Evolutionary conservation across 2,888 invertebrate species (phyloP), one percentile per base, ranked within the genome.

Genomic region (Apamea epomidion): DNA sequence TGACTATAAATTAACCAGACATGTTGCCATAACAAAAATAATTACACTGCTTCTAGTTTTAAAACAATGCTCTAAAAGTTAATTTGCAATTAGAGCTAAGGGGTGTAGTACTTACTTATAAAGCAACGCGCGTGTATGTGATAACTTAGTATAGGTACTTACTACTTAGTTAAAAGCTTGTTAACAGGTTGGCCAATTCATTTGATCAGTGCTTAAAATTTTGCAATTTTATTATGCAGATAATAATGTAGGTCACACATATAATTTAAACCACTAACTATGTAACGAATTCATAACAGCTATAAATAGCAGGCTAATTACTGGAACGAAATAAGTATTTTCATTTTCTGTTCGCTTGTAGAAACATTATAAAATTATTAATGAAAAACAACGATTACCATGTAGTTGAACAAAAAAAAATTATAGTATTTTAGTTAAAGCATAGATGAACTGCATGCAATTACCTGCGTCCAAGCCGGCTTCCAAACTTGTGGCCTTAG

Each of bases 401-500:
- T 37, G 1, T 32, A 32, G n/a, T 2, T 1, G 10, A 1, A 32
- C 6, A 73, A 42, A 42, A 65, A 6, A 1, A 4, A 37, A 58
- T 14, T 48, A 48, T 48, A 16, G 16, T 16, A 16, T 16, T 48
- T 16, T 42, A 42, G 21, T 0, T 42, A 18, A 0, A 64, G 62
- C 51, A 45, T 62, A 51, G 2, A 37, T 37, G 72, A 73, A 82
- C 29, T 72, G 37, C 62, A 74, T 71, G 37, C 51, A 51, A 76
- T 68, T 82, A 80, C 85, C 85, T 87, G 60, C 65, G 72, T 60
- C 51, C n/a, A 78, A 80, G 70, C 80, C 82, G 81, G 80, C 81
- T 83, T 74, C 62, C 14, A 67, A 84, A 70, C 42, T 75, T 58
- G 70, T 68, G 60, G 60, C 68, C 32, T 62, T 51, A 60, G 67